A percentile compares a stretch with the other conserved stretches of the same genome.
Conservation (phyloP, 2,888 invertebrate genomes). For the Trimorus sp. region DNA sequence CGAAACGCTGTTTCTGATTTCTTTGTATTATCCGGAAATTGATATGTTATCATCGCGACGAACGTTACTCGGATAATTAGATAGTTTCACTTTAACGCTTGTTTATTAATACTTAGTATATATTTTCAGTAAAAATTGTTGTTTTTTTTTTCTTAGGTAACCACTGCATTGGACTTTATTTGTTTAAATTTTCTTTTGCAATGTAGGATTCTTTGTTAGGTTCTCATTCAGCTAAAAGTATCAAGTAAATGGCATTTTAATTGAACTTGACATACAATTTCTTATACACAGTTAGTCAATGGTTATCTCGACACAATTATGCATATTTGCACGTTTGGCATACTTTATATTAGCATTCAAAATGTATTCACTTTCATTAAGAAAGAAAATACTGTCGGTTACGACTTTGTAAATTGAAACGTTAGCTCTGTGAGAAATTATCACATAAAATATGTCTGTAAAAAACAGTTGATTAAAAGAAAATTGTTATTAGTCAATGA, state of each 20-base stretch:
- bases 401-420: background rate
- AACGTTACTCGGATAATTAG: constrained; percentile 11
- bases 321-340: constrained; percentile 6
- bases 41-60: constrained; percentile 14
- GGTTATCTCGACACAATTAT: constrained; percentile 7
- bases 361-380: constrained; percentile 17
- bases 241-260: background rate
- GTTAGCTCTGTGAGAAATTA: background rate
- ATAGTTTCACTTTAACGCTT: background rate
- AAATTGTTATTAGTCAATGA: too few relatives aligned
- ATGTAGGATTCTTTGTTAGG: too few relatives aligned
- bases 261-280: background rate
- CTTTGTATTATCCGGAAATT: constrained; percentile 15
- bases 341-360: constrained; percentile 1
- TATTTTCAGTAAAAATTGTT: too few relatives aligned
- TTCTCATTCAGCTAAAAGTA: background rate
- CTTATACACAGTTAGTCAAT: background rate
- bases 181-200: too few relatives aligned
- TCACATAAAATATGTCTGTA: too few relatives aligned
- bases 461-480: too few relatives aligned
- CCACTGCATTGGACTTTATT: too few relatives aligned
- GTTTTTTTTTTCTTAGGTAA: too few relatives aligned
- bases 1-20: background rate
- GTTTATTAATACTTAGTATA: too few relatives aligned
- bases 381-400: background rate